Evolutionary conservation across 1,140 invertebrate genomes (phyloP).

Genomic region (Chelonus insularis): DNA sequence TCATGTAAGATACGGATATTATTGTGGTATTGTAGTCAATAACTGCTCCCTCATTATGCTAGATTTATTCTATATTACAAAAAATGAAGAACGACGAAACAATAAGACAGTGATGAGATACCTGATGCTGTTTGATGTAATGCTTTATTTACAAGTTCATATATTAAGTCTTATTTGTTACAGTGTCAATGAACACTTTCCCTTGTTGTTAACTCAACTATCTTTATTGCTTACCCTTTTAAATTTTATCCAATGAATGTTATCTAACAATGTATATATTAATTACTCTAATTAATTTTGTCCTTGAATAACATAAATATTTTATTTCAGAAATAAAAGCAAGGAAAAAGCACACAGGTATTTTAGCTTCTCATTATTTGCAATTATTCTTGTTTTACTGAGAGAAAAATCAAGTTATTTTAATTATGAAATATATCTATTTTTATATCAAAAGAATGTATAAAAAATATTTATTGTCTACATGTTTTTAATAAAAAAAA

Average conservation of each 20-base stretch:
- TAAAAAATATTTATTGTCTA: too few relatives aligned
- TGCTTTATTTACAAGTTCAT: slow-evolving; percentile 12
- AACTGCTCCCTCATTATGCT: too few relatives aligned
- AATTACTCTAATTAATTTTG: background rate
- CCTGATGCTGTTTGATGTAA: slow-evolving; percentile 14
- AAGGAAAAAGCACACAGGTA: slow-evolving; percentile 72
- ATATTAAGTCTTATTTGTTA: background rate
- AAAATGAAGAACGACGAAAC: too few relatives aligned
- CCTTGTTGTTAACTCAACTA: background rate
- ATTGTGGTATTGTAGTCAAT: background rate
- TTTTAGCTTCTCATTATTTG: background rate
- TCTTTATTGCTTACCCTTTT: background rate
- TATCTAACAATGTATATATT: slow-evolving; percentile 15
- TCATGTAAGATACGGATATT: background rate
- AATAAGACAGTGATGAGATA: too few relatives aligned
- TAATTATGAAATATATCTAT: too few relatives aligned
- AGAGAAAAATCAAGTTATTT: too few relatives aligned
- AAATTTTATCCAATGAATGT: background rate
- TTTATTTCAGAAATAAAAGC: slow-evolving; percentile 69
- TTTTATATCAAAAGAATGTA: too few relatives aligned
- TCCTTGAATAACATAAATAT: slow-evolving; percentile 21
- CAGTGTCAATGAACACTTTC: slow-evolving; percentile 1
- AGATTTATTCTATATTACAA: too few relatives aligned
- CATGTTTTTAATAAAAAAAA: background rate
- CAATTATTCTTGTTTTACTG: slow-evolving; percentile 11